Percentiles rank a stretch among this genome's conserved stretches.
phyloP scores from a whole-genome alignment of 2,113 vertebrate species.

The Pipa parva region DNA sequence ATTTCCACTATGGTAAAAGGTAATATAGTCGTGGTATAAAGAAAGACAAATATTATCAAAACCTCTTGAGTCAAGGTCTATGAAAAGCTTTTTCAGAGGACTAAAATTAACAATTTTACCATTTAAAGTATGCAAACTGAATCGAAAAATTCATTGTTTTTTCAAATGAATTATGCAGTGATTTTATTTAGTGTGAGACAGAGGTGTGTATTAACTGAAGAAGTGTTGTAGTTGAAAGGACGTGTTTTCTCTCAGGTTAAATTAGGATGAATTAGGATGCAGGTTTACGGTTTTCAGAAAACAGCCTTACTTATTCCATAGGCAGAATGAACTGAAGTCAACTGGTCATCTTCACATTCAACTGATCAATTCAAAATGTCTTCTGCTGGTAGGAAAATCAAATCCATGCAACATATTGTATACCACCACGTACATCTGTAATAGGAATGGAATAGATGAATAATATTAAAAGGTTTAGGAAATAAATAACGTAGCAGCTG shows the following conservation, averaged over 20 bases:
- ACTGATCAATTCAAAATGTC: too few species aligned
- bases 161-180: conserved; percentile 38
- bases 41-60: too few species aligned
- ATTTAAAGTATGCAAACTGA: not conserved
- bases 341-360: too few species aligned
- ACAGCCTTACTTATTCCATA: not conserved
- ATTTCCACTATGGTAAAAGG: too few species aligned
- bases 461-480: too few species aligned
- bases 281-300: not conserved
- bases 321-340: not conserved
- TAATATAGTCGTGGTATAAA: too few species aligned
- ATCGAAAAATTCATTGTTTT: conserved; percentile 32
- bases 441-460: too few species aligned
- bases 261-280: not conserved
- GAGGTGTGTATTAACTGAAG: conserved; percentile 30
- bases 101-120: not conserved
- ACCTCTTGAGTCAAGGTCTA: too few species aligned
- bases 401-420: too few species aligned
- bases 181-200: conserved; percentile 38
- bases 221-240: not conserved
- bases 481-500: too few species aligned
- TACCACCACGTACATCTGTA: too few species aligned
- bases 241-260: not conserved
- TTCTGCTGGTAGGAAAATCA: too few species aligned
- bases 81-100: not conserved